These are phyloP conservation scores for Esox niger DNA, from an alignment of 2,113 vertebrate species.

Conservation along the genomic window DNA sequence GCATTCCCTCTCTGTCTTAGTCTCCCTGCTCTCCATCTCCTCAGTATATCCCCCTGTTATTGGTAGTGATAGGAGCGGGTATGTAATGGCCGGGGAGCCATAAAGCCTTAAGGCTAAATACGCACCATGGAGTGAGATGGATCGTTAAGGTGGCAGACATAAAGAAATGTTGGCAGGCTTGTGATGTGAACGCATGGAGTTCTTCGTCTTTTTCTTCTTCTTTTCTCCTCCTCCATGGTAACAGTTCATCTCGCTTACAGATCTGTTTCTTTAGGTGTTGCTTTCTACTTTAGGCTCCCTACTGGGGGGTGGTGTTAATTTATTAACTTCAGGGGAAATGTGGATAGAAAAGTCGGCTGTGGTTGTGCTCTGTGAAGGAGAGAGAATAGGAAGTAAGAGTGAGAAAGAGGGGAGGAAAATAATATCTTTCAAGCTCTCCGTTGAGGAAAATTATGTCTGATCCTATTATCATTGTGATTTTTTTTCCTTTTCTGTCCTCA, in stretches of 20 bases:
- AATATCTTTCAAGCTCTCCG: background rate
- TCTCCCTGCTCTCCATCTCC: constrained; percentile 22
- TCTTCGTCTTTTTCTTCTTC: constrained; percentile 25
- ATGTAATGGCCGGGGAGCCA: background rate
- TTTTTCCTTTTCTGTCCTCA: constrained; percentile 15
- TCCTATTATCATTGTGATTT: background rate
- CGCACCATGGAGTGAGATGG: background rate
- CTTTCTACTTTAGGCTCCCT: too few species aligned
- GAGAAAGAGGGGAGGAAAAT: background rate
- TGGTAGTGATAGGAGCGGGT: background rate
- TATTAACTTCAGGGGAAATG: background rate
- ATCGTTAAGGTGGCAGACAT: too few species aligned
- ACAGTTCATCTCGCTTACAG: too few species aligned
- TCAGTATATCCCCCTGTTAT: constrained; percentile 1
- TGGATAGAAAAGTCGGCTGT: background rate
- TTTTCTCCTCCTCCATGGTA: background rate
- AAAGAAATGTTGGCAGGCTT: too few species aligned
- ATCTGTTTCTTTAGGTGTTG: too few species aligned
- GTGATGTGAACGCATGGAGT: too few species aligned
- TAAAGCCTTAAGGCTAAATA: background rate
- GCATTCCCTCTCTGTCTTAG: constrained; percentile 37
- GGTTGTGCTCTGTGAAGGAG: background rate
- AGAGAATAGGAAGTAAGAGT: background rate
- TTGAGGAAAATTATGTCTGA: background rate
- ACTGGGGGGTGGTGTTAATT: background rate